These are phyloP conservation scores for Caenorhabditis sulstoni DNA, from an alignment of 2,888 invertebrate genomes.

Conservation along the genomic window DNA sequence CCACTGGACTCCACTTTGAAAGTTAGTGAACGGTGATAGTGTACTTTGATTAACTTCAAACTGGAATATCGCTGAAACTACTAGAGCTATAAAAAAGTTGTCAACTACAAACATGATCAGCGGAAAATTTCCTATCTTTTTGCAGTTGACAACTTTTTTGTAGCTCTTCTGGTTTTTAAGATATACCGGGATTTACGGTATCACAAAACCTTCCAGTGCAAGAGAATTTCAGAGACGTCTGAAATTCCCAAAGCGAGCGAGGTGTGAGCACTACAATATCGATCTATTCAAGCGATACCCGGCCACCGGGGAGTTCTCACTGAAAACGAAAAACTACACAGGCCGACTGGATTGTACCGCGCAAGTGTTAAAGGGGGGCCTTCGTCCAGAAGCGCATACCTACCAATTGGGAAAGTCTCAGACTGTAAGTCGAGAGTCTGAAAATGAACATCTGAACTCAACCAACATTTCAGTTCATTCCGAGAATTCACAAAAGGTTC, in stretches of 20 bases:
- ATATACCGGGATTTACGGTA: too few relatives aligned
- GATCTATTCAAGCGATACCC: conserved; percentile 52
- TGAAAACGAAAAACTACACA: conserved; percentile 19
- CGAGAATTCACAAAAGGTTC: conserved; percentile 38
- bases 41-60: too few relatives aligned
- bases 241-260: conserved; percentile 25
- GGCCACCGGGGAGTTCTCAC: conserved; percentile 48
- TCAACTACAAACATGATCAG: too few relatives aligned
- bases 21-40: too few relatives aligned
- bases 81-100: too few relatives aligned
- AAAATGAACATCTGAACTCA: not conserved
- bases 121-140: too few relatives aligned
- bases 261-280: conserved; percentile 44
- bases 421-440: conserved; percentile 5
- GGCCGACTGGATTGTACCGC: conserved; percentile 43
- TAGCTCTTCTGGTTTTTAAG: too few relatives aligned
- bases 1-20: conserved; percentile 54
- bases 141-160: too few relatives aligned
- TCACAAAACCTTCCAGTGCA: too few relatives aligned
- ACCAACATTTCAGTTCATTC: conserved; percentile 44
- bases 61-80: too few relatives aligned
- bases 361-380: conserved; percentile 52
- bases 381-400: conserved; percentile 45
- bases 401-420: conserved; percentile 38
- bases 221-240: conserved; percentile 43